Evolutionary conservation across 2,888 invertebrate species (phyloP).

Genomic region (Cheiracanthium punctorium): DNA sequence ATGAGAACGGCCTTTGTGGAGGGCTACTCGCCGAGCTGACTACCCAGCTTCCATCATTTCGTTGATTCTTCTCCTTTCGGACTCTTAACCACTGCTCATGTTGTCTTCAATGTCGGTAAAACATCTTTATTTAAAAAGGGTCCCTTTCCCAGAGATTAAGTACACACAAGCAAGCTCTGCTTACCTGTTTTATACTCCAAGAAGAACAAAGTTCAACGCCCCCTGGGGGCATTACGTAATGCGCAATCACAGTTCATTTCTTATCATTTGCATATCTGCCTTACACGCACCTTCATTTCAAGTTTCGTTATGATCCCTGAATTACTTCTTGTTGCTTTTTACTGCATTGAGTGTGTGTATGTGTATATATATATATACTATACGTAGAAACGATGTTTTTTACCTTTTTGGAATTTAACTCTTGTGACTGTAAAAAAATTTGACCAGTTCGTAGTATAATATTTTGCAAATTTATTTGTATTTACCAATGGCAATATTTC

Average conservation of each 20-base stretch:
- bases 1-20: too few relatives aligned
- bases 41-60: too few relatives aligned
- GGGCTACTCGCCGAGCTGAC: too few relatives aligned
- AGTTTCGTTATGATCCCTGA: too few relatives aligned
- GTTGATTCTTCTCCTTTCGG: not conserved
- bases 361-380: too few relatives aligned
- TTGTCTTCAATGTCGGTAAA: not conserved
- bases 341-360: not conserved
- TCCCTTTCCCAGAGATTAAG: not conserved
- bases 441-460: too few relatives aligned
- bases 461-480: too few relatives aligned
- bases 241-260: not conserved
- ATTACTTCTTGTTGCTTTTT: not conserved
- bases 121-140: not conserved
- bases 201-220: constrained; percentile 12
- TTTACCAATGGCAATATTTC: too few relatives aligned
- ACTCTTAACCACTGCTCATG: not conserved
- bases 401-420: too few relatives aligned
- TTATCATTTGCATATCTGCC: not conserved
- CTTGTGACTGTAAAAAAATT: too few relatives aligned
- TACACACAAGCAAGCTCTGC: not conserved
- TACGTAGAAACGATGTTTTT: too few relatives aligned
- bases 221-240: not conserved
- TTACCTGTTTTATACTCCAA: not conserved
- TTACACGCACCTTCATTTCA: too few relatives aligned